These are phyloP conservation scores for Strix occidentalis DNA, from an alignment of 2,797 vertebrate species.

Conservation along the genomic window DNA sequence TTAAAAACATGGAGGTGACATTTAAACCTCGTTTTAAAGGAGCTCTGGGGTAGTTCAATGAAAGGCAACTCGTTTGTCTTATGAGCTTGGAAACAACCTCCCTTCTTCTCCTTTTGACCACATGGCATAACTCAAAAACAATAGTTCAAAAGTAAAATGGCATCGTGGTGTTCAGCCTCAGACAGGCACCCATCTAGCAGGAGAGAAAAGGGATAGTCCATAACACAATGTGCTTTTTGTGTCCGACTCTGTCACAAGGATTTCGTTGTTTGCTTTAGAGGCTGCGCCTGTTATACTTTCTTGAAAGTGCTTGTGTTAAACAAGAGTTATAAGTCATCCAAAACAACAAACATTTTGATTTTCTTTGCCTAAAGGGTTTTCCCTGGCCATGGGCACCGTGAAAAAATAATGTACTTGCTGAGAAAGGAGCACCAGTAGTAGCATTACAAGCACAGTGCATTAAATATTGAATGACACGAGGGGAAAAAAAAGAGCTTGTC, in stretches of 20 bases:
- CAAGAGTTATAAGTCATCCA: conserved; percentile 79
- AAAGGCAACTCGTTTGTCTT: conserved; percentile 81
- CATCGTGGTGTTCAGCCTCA: conserved; percentile 73
- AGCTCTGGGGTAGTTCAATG: conserved; percentile 75
- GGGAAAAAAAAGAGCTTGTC: conserved; percentile 74
- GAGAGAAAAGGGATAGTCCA: conserved; percentile 73
- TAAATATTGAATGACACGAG: conserved; percentile 81
- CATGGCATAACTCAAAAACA: conserved; percentile 80
- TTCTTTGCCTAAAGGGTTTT: conserved; percentile 79
- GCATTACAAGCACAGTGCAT: conserved; percentile 74
- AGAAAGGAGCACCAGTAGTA: conserved; percentile 79
- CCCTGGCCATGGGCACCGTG: conserved; percentile 76
- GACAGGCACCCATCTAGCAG: conserved; percentile 77
- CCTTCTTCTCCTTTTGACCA: conserved; percentile 78
- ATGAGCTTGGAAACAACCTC: conserved; percentile 75
- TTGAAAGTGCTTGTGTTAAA: conserved; percentile 78
- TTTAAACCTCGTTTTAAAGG: conserved; percentile 79
- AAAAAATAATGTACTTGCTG: conserved; percentile 79
- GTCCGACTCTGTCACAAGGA: conserved; percentile 71
- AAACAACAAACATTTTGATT: conserved; percentile 79
- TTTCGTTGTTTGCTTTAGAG: conserved; percentile 79
- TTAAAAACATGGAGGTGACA: conserved; percentile 80
- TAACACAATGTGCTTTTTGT: conserved; percentile 80
- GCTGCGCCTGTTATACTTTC: conserved; percentile 75
- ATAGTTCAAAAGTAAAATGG: conserved; percentile 80